These are phyloP conservation scores for Gymnoscopelus microlampas DNA, from an alignment of 2,797 vertebrate genomes.

Conservation along the genomic window DNA sequence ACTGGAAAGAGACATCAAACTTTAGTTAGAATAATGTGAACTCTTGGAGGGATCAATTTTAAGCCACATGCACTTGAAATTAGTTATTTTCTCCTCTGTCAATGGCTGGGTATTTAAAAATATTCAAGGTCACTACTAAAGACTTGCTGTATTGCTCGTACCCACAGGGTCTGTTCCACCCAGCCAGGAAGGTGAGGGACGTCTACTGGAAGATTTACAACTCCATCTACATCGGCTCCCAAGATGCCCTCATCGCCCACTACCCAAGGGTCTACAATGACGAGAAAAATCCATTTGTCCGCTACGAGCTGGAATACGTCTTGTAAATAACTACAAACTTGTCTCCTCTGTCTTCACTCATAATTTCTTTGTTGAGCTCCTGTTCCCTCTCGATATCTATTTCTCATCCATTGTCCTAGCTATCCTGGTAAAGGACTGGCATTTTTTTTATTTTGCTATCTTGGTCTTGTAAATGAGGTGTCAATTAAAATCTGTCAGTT, in stretches of 20 bases:
- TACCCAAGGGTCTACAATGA: constrained; percentile 98
- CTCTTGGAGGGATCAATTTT: too few relatives aligned
- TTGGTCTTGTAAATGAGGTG: constrained; percentile 49
- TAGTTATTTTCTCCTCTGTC: too few relatives aligned
- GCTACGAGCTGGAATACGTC: constrained; percentile 96
- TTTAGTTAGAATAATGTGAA: too few relatives aligned
- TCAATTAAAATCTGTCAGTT: constrained; percentile 11
- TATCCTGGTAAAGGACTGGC: constrained; percentile 36
- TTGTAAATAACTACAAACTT: constrained; percentile 82
- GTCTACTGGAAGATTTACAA: constrained; percentile 99
- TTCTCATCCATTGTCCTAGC: neutral
- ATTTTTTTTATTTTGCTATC: constrained; percentile 55
- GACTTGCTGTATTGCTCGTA: rapidly evolving
- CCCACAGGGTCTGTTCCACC: constrained; percentile 94
- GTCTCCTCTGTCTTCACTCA: constrained; percentile 27
- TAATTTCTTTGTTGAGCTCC: constrained; percentile 13
- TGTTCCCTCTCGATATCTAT: constrained; percentile 5
- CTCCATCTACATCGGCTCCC: constrained; percentile 98
- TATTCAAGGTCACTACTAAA: neutral
- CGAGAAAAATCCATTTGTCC: constrained; percentile 96
- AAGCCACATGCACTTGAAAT: too few relatives aligned
- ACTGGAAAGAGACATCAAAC: too few relatives aligned
- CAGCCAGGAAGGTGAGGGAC: constrained; percentile 96
- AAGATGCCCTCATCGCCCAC: constrained; percentile 97
- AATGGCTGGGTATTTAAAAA: neutral